Percentiles rank a stretch among this genome's conserved stretches.
Conservation (phyloP, 2,113 vertebrate species). For the Hydrolagus affinis region DNA sequence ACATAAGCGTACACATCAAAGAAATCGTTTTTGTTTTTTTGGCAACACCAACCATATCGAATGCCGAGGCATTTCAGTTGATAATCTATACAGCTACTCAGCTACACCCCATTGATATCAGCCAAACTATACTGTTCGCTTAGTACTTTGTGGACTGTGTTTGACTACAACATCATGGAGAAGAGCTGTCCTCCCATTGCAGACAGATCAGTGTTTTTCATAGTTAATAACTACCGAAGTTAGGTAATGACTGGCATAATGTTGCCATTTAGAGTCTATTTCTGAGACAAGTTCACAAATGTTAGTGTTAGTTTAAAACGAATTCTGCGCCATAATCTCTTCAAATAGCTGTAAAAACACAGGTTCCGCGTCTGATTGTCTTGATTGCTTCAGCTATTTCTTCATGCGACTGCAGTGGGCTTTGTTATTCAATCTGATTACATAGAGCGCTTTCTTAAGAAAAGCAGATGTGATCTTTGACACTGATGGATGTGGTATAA, state of each 20-base stretch:
- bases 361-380: not conserved
- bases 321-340: not conserved
- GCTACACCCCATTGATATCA: not conserved
- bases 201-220: not conserved
- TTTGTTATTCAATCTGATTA: conserved; percentile 20
- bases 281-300: conserved; percentile 4
- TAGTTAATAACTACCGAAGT: not conserved
- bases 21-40: conserved; percentile 11
- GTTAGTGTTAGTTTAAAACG: conserved; percentile 6
- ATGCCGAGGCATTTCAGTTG: too few relatives aligned
- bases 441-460: not conserved
- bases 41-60: not conserved
- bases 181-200: not conserved
- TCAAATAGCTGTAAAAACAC: conserved; percentile 1
- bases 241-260: not conserved
- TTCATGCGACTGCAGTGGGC: not conserved
- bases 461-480: conserved; percentile 15
- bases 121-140: not conserved
- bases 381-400: conserved; percentile 1
- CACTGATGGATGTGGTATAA: conserved; percentile 17
- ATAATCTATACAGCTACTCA: not conserved
- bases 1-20: not conserved
- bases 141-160: not conserved
- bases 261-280: not conserved
- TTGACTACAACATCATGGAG: not conserved